These are phyloP conservation scores for Platycheirus albimanus DNA, from an alignment of 2,888 invertebrate genomes.

Conservation along the genomic window DNA sequence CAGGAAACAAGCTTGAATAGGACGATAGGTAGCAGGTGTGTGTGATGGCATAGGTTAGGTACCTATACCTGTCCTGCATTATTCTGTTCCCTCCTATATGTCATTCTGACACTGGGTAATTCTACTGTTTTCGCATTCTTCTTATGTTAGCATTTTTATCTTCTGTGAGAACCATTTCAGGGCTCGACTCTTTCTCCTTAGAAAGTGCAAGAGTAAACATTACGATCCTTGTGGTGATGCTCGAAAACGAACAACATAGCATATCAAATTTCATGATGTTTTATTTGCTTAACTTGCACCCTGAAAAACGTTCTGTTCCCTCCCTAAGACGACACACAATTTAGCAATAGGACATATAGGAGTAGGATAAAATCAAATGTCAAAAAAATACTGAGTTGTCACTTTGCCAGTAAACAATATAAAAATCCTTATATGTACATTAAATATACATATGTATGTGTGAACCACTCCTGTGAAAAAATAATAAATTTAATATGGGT, in stretches of 20 bases:
- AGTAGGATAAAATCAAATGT: conserved; percentile 35
- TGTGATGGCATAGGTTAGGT: background rate
- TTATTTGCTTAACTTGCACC: conserved; percentile 35
- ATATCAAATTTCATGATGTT: conserved; percentile 55
- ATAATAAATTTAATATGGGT: conserved; percentile 3
- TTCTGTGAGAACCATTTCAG: conserved; percentile 14
- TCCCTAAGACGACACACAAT: conserved; percentile 31
- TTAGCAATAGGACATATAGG: conserved; percentile 2
- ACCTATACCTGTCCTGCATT: conserved; percentile 25
- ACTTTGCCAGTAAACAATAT: conserved; percentile 53
- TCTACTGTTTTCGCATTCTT: conserved; percentile 36
- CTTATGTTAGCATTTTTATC: conserved; percentile 11
- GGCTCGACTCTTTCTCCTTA: conserved; percentile 2
- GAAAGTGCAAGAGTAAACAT: conserved; percentile 50
- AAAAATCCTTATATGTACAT: background rate
- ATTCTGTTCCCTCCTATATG: conserved; percentile 42
- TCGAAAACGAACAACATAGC: conserved; percentile 28
- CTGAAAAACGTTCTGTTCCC: conserved; percentile 27
- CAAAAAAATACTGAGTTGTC: conserved; percentile 43
- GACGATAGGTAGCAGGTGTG: conserved; percentile 36
- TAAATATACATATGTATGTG: background rate
- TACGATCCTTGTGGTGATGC: conserved; percentile 29
- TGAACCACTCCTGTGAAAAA: background rate
- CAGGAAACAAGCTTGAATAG: conserved; percentile 10
- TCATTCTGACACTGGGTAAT: conserved; percentile 44